Evolutionary conservation across 2,888 invertebrate genomes (phyloP), one percentile per base, ranked within the genome.

Genomic region (Eurytoma californica): DNA sequence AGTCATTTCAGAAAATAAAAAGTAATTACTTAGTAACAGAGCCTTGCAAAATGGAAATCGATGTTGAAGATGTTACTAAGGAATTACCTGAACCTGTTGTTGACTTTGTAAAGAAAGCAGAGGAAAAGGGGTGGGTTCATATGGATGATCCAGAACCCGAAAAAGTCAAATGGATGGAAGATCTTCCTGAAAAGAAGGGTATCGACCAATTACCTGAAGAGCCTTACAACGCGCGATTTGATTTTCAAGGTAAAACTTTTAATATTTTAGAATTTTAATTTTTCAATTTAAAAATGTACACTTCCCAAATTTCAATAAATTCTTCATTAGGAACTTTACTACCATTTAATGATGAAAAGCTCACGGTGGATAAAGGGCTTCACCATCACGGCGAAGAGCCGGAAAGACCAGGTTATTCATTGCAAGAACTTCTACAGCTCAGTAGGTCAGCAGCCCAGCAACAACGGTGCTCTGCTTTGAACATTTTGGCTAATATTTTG

Each of bases 311-410:
- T 30, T 66, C 49, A 13, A n/a, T 65, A 57, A 49, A 30, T 68
- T 28, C 72, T 73, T 72, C 60, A 77, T 18, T 61, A 91, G 91
- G 96, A 3, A 93, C 94, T 84, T 90, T 97, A 0, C 88, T 96
- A 72, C 95, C 96, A 0, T 96, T 94, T 84, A 91, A 92, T 58
- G 92, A 93, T 63, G 93, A 94, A 66, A 92, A 90, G 81, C 91
- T 91, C 82, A 93, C 92, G 70, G 86, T 92, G 77, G 92, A 92
- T 0, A 93, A 94, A 85, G 94, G 94, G 58, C 92, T 98, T 18
- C 97, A 97, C 90, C 96, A 98, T 89, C 98, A 98, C 90, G 98
- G 98, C 0, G 95, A 97, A 83, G 98, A 98, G 89, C 95, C 97
- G 9, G 95, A 95, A 81, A 92, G 97, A 80, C 96, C 98, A 2